Percentiles rank a stretch among this genome's conserved stretches.
Evolutionary conservation across 2,797 vertebrate species (phyloP).

Genomic region (Cyprinella venusta): DNA sequence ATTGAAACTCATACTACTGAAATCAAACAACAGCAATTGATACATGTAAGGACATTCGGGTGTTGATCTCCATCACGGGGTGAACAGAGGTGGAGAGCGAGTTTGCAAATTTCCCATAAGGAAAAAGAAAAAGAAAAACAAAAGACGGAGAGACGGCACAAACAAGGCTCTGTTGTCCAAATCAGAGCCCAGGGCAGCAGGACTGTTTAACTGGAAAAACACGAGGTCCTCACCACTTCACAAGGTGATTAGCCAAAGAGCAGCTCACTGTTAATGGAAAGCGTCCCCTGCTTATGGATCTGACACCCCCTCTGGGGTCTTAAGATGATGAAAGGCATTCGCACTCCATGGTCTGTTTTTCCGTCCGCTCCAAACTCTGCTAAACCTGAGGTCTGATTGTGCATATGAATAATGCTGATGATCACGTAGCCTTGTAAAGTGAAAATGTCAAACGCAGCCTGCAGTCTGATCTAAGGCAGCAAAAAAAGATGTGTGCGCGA

Average conservation of each 20-base stretch:
- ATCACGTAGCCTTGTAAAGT: not conserved
- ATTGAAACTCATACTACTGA: not conserved
- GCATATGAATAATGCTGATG: not conserved
- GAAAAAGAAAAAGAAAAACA: constrained; percentile 53
- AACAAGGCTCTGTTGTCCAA: constrained; percentile 67
- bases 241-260: constrained; percentile 52
- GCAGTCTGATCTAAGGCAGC: not conserved
- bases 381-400: constrained; percentile 11
- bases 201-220: constrained; percentile 63
- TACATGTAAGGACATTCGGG: not conserved
- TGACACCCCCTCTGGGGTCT: constrained; percentile 59
- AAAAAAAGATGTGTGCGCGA: constrained; percentile 3
- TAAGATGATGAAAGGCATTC: constrained; percentile 19
- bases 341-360: not conserved
- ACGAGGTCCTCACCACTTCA: constrained; percentile 69
- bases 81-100: not conserved
- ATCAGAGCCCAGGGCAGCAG: constrained; percentile 60
- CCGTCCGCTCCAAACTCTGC: not conserved
- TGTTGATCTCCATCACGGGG: constrained; percentile 65
- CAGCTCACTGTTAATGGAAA: constrained; percentile 56
- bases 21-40: not conserved
- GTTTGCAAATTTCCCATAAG: constrained; percentile 26
- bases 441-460: not conserved
- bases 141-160: constrained; percentile 63
- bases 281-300: constrained; percentile 64